Evolutionary conservation across 2,113 vertebrate species (phyloP), one percentile per base, ranked within the genome.

Genomic region (Xenopus tropicalis): DNA sequence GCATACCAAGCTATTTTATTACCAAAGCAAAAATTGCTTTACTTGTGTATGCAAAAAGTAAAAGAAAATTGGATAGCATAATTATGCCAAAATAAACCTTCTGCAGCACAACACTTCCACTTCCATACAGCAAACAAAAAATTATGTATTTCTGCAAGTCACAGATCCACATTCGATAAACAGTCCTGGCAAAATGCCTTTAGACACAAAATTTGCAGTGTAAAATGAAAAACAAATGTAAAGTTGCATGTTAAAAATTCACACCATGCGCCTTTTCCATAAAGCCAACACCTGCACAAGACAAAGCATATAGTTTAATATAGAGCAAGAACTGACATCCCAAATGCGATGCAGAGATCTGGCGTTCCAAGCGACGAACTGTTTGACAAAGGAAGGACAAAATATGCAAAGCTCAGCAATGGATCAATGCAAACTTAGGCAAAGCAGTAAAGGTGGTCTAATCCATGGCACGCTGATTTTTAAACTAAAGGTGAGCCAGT

Each of bases 221-320:
- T 84, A 85, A 82, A 80, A 82, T 54, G 85, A 83, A 86, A n/a
- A 83, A 92, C 80, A 89, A 89, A 54, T 17, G 3, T n/a, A 54
- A n/a, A 54, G 52, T 77, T 75, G 21, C 11, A 83, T 88, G 90
- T 93, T 91, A 92, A 69, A 83, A 84, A 92, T 86, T 91, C 82
- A 92, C 90, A 91, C 89, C 91, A 92, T 92, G 91, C 90, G 85
- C 88, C 88, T 91, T 91, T 37, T 92, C 91, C 90, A 92, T 90
- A 63, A 92, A 92, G 91, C 90, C 89, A 93, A 93, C 90, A 93
- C 91, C 91, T 93, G 91, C 91, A 91, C 91, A 84, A 91, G 91
- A 92, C 91, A 92, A 91, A 92, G 90, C 90, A 86, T 88, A 88
- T 85, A 90, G 91, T 92, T 92, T 91, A 90, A 91, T 91, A 90